phyloP scores from a whole-genome alignment of 2,113 vertebrate species.

The Hippolais icterina region DNA sequence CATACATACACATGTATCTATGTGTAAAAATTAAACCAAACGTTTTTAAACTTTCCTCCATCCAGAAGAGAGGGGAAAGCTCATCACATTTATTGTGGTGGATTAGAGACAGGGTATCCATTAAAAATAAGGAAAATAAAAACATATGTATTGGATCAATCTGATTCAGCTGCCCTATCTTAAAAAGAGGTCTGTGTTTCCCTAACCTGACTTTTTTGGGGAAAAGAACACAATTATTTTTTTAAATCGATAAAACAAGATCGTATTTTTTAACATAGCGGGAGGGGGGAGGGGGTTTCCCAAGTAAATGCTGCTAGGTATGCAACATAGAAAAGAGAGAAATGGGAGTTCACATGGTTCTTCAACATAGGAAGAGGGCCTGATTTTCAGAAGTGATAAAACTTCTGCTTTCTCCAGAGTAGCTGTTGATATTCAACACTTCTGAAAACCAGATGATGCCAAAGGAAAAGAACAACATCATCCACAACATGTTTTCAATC shows the following conservation, averaged over 20 bases:
- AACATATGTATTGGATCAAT: constrained; percentile 36
- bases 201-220: constrained; percentile 36
- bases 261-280: constrained; percentile 48
- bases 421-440: neutral
- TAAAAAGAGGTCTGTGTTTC: constrained; percentile 41
- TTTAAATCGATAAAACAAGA: constrained; percentile 49
- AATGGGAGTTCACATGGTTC: neutral
- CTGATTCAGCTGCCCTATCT: constrained; percentile 32
- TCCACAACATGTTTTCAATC: neutral
- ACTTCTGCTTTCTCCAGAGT: neutral
- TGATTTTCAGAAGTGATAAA: constrained; percentile 44
- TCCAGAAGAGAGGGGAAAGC: neutral
- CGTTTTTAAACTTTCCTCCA: constrained; percentile 1
- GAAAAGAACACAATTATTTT: constrained; percentile 60
- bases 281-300: constrained; percentile 35
- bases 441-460: constrained; percentile 55
- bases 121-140: constrained; percentile 34
- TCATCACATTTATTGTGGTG: constrained; percentile 32
- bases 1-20: neutral
- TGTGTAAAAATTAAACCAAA: constrained; percentile 20
- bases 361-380: neutral
- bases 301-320: constrained; percentile 55
- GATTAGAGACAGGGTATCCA: constrained; percentile 67
- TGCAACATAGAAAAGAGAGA: constrained; percentile 53
- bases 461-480: neutral